Conservation (phyloP, 2,888 invertebrate genomes). For the Stenchaetothrips biformis region DNA sequence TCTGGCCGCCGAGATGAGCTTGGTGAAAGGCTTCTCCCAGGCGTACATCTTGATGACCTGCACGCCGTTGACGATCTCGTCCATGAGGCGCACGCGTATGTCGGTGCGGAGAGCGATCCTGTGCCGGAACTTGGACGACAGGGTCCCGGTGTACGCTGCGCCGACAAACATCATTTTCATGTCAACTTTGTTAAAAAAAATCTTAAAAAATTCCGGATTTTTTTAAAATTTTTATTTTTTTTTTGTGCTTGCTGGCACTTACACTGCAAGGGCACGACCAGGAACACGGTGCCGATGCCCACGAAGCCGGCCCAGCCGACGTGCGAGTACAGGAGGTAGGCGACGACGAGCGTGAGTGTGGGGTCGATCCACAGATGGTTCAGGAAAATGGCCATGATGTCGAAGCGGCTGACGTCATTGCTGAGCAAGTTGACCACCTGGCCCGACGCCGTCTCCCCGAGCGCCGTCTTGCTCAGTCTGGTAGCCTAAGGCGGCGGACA, state of each 20-base stretch:
- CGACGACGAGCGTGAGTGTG: constrained; percentile 59
- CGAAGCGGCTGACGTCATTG: constrained; percentile 90
- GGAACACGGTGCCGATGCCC: constrained; percentile 70
- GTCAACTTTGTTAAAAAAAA: background rate
- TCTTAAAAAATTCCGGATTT: background rate
- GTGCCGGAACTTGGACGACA: constrained; percentile 66
- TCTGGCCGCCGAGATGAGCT: constrained; percentile 64
- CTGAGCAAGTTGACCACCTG: constrained; percentile 90
- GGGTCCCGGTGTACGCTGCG: constrained; percentile 69
- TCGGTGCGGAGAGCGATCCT: constrained; percentile 85
- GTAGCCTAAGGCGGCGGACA: constrained; percentile 55
- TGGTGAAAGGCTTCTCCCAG: constrained; percentile 80
- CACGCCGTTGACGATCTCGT: constrained; percentile 81
- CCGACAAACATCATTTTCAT: too few species aligned
- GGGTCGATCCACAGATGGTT: constrained; percentile 89
- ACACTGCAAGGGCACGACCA: constrained; percentile 82
- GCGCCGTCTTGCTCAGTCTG: constrained; percentile 62
- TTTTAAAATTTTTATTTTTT: background rate
- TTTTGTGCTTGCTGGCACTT: constrained; percentile 35
- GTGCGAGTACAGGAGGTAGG: constrained; percentile 70
- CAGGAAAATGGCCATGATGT: constrained; percentile 73
- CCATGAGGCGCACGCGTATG: constrained; percentile 84
- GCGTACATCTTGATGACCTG: constrained; percentile 90
- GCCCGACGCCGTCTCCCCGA: constrained; percentile 73
- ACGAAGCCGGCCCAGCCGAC: constrained; percentile 63